phyloP scores from a whole-genome alignment of 2,888 invertebrate genomes.

The Hemaris fuciformis region DNA sequence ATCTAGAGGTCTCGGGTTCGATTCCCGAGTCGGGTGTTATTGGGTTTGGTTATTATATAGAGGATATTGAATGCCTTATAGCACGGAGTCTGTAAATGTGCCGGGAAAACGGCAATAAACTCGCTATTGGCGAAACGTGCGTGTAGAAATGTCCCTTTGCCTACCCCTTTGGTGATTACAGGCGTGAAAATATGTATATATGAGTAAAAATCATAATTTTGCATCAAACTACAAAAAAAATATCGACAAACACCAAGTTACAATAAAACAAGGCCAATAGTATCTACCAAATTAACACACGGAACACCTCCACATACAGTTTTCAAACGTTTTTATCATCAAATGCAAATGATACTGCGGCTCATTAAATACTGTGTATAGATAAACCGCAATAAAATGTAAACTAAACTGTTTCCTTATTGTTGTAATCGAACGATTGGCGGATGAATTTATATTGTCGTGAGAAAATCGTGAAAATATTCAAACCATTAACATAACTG shows the following conservation, averaged over 20 bases:
- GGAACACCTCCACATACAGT: background rate
- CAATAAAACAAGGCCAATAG: background rate
- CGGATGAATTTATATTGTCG: background rate
- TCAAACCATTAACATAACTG: background rate
- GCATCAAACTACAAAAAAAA: too few relatives aligned
- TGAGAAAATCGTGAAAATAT: background rate
- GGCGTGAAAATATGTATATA: too few relatives aligned
- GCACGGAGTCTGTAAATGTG: too few relatives aligned
- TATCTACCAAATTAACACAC: background rate
- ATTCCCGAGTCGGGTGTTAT: too few relatives aligned
- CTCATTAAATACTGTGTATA: background rate
- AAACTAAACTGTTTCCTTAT: slow-evolving; percentile 4
- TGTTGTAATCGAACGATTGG: background rate
- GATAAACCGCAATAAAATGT: background rate
- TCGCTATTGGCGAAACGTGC: too few relatives aligned
- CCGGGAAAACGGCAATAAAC: too few relatives aligned
- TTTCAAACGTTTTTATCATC: background rate
- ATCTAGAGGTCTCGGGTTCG: too few relatives aligned
- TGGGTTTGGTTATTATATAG: too few relatives aligned
- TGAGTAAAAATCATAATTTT: too few relatives aligned
- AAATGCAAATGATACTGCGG: background rate
- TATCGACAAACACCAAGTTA: background rate
- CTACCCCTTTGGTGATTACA: too few relatives aligned
- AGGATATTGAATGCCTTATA: too few relatives aligned
- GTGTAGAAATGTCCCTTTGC: too few relatives aligned